Evolutionary conservation across 2,888 invertebrate genomes (phyloP), one percentile per base, ranked within the genome.

Genomic region (Macrosoma leucophasiata): DNA sequence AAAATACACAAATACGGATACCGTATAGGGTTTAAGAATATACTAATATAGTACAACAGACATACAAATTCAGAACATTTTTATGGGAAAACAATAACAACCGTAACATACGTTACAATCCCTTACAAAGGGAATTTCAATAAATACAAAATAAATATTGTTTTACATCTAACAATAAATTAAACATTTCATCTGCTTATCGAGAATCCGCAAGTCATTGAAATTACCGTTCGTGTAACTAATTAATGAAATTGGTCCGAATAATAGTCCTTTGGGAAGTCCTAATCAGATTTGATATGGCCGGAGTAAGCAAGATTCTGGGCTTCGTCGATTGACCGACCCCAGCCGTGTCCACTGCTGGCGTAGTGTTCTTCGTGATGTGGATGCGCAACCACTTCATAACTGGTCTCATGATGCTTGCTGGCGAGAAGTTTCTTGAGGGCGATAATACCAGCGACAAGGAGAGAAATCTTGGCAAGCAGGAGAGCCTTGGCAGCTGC

Each of bases 401-500:
- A 93, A 57, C 90, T 91, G 47, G 90, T 89, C 27, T 87, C 86
- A 35, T 87, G 78, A 41, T 85, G 89, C 61, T 92, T 91, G 59
- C 87, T 86, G 29, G 90, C 91, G 41, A 94, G 70, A 13, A 94
- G 86, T 61, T 94, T 94, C 72, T 85, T 85, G 58, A 85, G 53
- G 11, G 84, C 86, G 57, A 94, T 89, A 55, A 94, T 88, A 55
- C 89, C 89, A 41, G 93, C 90, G 45, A 94, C 88, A 25, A 93
- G 86, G 20, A 95, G 86, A 1, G 94, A 90, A 54, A 94, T 87
- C 86, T 95, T 95, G 64, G 93, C 93, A 52, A 94, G 87, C 42
- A 94, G 81, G 37, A 95, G 86, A 21, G 94, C 94, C 81, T 95
- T 94, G 78, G 94, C 91, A n/a, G 94, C 93, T 29, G 93, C 86